These are phyloP conservation scores for Elegia similella DNA, from an alignment of 2,888 invertebrate genomes.

Conservation along the genomic window DNA sequence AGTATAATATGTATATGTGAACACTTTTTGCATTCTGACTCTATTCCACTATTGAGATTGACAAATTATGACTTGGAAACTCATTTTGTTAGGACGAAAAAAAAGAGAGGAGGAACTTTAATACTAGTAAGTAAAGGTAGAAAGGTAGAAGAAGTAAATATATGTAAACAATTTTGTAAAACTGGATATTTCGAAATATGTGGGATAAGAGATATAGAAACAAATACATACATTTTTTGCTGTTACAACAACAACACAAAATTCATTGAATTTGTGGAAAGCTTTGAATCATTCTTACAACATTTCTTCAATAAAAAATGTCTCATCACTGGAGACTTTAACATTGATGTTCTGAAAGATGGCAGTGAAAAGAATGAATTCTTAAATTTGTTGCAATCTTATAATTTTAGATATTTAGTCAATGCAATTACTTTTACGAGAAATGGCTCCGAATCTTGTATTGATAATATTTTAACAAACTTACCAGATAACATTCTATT, in stretches of 20 bases:
- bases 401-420: constrained; percentile 1
- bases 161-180: not conserved
- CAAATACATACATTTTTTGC: not conserved
- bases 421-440: constrained; percentile 6
- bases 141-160: not conserved
- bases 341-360: not conserved
- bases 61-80: too few species aligned
- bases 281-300: too few species aligned
- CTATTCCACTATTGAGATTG: not conserved
- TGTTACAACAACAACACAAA: too few species aligned
- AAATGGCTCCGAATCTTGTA: constrained; percentile 1
- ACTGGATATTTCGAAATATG: not conserved
- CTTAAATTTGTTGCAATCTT: not conserved
- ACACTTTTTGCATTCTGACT: not conserved
- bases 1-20: not conserved
- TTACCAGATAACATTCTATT: not conserved
- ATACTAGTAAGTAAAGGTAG: not conserved
- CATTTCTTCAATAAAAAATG: too few species aligned
- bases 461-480: constrained; percentile 20
- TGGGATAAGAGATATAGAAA: too few species aligned
- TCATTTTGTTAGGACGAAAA: not conserved
- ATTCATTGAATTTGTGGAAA: too few species aligned
- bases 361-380: not conserved
- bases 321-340: too few species aligned
- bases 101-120: not conserved